Evolutionary conservation across 1,140 invertebrate species (phyloP).

Genomic region (Drosophila auraria): DNA sequence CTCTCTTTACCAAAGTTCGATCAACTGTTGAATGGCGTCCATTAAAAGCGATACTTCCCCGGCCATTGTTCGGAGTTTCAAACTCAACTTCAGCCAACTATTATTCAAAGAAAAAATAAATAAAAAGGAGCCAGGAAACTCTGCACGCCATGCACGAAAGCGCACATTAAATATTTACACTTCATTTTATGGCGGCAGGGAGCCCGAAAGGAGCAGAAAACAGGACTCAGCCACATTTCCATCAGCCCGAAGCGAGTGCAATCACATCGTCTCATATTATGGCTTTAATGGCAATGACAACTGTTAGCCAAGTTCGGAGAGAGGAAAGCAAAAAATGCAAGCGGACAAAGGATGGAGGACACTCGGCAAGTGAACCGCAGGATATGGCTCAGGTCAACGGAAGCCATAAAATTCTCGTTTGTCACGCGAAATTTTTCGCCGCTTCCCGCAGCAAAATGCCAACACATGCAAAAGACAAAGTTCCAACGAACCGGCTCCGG

Average conservation of each 20-base stretch:
- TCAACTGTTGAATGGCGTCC: slow-evolving; percentile 46
- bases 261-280: slow-evolving; percentile 80
- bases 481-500: slow-evolving; percentile 45
- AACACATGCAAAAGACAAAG: slow-evolving; percentile 83
- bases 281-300: slow-evolving; percentile 83
- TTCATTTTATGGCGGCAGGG: slow-evolving; percentile 75
- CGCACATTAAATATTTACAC: slow-evolving; percentile 85
- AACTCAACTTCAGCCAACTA: slow-evolving; percentile 22
- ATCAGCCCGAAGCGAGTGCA: slow-evolving; percentile 59
- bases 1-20: slow-evolving; percentile 26
- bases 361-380: slow-evolving; percentile 73
- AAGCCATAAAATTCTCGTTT: slow-evolving; percentile 85
- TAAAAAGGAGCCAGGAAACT: slow-evolving; percentile 37
- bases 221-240: slow-evolving; percentile 33
- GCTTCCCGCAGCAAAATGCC: slow-evolving; percentile 70
- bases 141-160: slow-evolving; percentile 78
- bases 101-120: slow-evolving; percentile 37
- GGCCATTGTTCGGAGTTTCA: slow-evolving; percentile 14
- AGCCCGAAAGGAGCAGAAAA: slow-evolving; percentile 23
- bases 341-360: slow-evolving; percentile 50
- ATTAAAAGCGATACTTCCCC: slow-evolving; percentile 31
- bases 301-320: slow-evolving; percentile 63
- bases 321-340: slow-evolving; percentile 29
- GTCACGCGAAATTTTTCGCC: slow-evolving; percentile 81
- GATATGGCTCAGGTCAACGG: slow-evolving; percentile 84